Evolutionary conservation across 2,797 vertebrate species (phyloP), one percentile per base, ranked within the genome.

Genomic region (Chelonia mydas): DNA sequence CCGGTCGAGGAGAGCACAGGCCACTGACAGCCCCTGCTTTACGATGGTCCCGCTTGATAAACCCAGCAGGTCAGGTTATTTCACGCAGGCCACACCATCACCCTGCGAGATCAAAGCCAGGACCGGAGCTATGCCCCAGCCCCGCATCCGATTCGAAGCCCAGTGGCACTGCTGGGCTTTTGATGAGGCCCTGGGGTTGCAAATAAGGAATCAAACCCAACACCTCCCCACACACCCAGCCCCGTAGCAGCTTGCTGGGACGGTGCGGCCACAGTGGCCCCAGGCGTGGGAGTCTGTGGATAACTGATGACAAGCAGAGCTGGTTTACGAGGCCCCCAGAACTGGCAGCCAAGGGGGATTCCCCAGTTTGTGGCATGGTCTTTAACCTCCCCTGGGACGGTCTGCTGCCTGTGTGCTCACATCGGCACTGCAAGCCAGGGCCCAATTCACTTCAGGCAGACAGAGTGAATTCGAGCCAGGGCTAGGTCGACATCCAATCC

Each of bases 381-480:
- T 41, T 11, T 41, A 37, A 21, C 37, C n/a, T 9, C 11, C 19
- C 37, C 37, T 11, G 23, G 72, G 15, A 17, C 3, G 19, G 33
- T 33, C 59, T 61, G 59, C 31, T 61, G 4, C 37, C 72, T 13
- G 72, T 27, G 41, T 15, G 12, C 41, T 25, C 25, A 8, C 37
- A 37, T 11, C 6, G 31, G 27, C 13, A 15, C 57, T 12, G 57
- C 7, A 21, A 8, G 2, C 16, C 61, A 68, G 31, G 31, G n/a
- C 17, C 7, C 65, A n/a, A 17, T 68, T n/a, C 61, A n/a, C 33
- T 5, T 17, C 33, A 19, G n/a, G 7, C 59, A 33, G 31, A 33
- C 6, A 15, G 49, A 49, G 2, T 83, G 19, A 6, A 0, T 25
- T 31, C 33, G 53, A 2, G 5, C 37, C 10, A 41, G 23, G 3